Evolutionary conservation across 2,888 invertebrate genomes (phyloP).

Genomic region (Busseola fusca): DNA sequence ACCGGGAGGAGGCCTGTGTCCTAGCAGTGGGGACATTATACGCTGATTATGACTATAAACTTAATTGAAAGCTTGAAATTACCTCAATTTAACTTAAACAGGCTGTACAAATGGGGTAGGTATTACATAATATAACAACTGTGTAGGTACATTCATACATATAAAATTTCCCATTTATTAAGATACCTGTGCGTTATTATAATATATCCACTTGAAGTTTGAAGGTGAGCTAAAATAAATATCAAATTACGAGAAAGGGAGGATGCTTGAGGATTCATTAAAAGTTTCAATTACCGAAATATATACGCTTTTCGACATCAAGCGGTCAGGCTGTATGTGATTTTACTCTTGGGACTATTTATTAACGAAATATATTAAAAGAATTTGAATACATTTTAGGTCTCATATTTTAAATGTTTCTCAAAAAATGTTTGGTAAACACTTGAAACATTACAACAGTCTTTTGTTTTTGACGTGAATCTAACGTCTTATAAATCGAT

Average conservation of each 20-base stretch:
- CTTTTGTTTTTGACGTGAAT: too few species aligned
- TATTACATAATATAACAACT: not conserved
- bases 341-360: slow-evolving; percentile 32
- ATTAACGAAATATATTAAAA: not conserved
- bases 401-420: not conserved
- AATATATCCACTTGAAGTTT: slow-evolving; percentile 53
- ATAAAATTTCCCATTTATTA: slow-evolving; percentile 16
- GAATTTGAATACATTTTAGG: not conserved
- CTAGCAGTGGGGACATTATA: not conserved
- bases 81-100: slow-evolving; percentile 5
- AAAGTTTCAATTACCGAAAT: slow-evolving; percentile 60
- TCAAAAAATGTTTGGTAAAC: not conserved
- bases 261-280: slow-evolving; percentile 55
- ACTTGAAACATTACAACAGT: too few species aligned
- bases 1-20: not conserved
- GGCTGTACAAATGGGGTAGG: not conserved
- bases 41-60: not conserved
- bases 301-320: slow-evolving; percentile 30
- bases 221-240: slow-evolving; percentile 57
- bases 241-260: slow-evolving; percentile 59
- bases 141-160: not conserved
- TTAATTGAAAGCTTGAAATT: slow-evolving; percentile 15
- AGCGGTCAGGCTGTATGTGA: slow-evolving; percentile 11
- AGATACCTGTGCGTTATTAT: too few species aligned
- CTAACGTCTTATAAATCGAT: too few species aligned